A percentile compares a stretch with the other conserved stretches of the same genome.
These are phyloP conservation scores for Anguilla anguilla DNA, from an alignment of 2,797 vertebrate species.

Conservation along the genomic window DNA sequence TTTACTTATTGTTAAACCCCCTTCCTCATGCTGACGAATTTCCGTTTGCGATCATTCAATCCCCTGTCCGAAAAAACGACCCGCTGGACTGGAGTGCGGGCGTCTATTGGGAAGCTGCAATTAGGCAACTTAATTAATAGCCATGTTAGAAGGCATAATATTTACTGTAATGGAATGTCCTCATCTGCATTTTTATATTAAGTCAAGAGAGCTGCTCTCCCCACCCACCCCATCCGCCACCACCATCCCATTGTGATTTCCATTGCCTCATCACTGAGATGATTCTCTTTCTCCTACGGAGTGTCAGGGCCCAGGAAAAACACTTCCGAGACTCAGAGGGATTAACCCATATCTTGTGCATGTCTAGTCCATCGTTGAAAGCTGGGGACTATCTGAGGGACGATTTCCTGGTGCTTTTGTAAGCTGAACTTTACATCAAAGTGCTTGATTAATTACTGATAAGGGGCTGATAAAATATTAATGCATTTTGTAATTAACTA, in stretches of 20 bases:
- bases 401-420: constrained; percentile 71
- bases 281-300: constrained; percentile 35
- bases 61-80: constrained; percentile 58
- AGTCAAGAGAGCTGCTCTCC: constrained; percentile 38
- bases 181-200: constrained; percentile 77
- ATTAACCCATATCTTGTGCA: constrained; percentile 50
- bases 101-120: constrained; percentile 80
- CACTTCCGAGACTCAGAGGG: constrained; percentile 43
- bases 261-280: constrained; percentile 31
- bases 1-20: constrained; percentile 6
- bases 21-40: background rate
- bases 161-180: constrained; percentile 82
- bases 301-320: constrained; percentile 40
- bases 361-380: constrained; percentile 54
- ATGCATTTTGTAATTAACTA: constrained; percentile 83
- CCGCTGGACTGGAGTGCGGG: constrained; percentile 71
- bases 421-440: constrained; percentile 87
- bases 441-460: constrained; percentile 87
- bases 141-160: constrained; percentile 83
- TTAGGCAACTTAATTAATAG: constrained; percentile 87
- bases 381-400: constrained; percentile 56
- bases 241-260: constrained; percentile 16
- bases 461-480: constrained; percentile 86
- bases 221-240: background rate
- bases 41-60: background rate